Base-by-base conservation (phyloP, 37 sponge, comb jelly and placozoan genomes). In the Aplysina aerophoba region DNA sequence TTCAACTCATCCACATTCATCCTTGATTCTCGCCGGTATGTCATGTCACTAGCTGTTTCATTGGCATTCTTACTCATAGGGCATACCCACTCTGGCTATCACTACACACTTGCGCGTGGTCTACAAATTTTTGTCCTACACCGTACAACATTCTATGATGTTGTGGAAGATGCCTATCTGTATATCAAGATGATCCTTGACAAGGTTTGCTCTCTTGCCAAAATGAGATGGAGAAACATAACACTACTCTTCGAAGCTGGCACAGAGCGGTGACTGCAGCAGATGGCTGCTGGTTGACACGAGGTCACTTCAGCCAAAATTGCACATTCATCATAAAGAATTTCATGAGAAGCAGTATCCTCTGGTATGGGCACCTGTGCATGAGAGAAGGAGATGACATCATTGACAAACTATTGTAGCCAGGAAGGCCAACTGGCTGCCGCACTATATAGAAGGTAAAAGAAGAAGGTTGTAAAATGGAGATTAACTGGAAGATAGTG, bases 1-100 rank as follows among this genome's bases (percentile, higher is more conserved):
- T 86, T 86, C 55, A 57, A 83, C 2, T 35, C 79, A 73, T 86
- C 71, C 50, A 53, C 57, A 13, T n/a, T 36, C 0, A 8, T 40
- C 24, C 44, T 30, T 12, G 20, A 25, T 50, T 33, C 44, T 30
- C 31, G 40, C 12, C 54, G 39, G 44, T 31, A 21, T 72, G 87
- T 37, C 38, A n/a, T 58, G 11, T 16, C 25, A 28, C 11, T 25
- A 0, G 60, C 74, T 39, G 57, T 88, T 22, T 40, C 69, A 21
- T 55, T 88, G 31, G 88, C 88, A 57, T 88, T 88, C 63, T 54
- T 87, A 20, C 27, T 81, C 21, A n/a, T 73, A 5, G 87, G 81
- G 15, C 19, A 63, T 55, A 81, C 59, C 4, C 81, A 81, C 68
- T 71, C 87, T 0, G 58, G 53, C 21, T 87, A 87, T 30, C 15